Evolutionary conservation across 2,797 vertebrate species (phyloP).

Genomic region (Gymnocypris eckloni): DNA sequence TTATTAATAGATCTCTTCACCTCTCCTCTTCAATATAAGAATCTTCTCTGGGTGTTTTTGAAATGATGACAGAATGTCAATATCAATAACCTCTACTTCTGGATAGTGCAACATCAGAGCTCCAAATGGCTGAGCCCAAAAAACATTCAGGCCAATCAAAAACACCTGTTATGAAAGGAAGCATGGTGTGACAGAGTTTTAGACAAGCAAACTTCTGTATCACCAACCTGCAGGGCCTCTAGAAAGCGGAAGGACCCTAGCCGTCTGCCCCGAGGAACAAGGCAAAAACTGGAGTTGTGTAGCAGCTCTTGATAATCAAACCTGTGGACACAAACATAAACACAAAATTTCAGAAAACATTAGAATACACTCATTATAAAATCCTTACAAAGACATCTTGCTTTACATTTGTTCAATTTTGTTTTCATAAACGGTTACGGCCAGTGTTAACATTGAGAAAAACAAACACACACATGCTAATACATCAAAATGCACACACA

Average conservation of each 20-base stretch:
- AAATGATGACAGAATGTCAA: slow-evolving; percentile 68
- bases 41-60: slow-evolving; percentile 54
- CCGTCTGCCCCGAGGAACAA: slow-evolving; percentile 81
- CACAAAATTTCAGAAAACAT: slow-evolving; percentile 3
- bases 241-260: slow-evolving; percentile 85
- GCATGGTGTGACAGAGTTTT: slow-evolving; percentile 38
- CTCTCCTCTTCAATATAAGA: slow-evolving; percentile 52
- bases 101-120: slow-evolving; percentile 52
- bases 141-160: slow-evolving; percentile 59
- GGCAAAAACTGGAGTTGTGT: slow-evolving; percentile 83
- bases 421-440: neutral
- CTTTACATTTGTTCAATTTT: neutral
- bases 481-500: neutral
- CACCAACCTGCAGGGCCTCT: slow-evolving; percentile 81
- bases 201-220: slow-evolving; percentile 28
- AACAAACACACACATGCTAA: neutral
- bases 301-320: slow-evolving; percentile 85
- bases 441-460: neutral
- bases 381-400: too few relatives aligned
- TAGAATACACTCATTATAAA: neutral
- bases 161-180: slow-evolving; percentile 21
- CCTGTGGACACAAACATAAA: slow-evolving; percentile 63
- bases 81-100: slow-evolving; percentile 65
- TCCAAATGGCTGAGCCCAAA: slow-evolving; percentile 43
- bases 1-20: slow-evolving; percentile 55